Evolutionary conservation across 1,140 invertebrate species (phyloP), one percentile per base, ranked within the genome.

Genomic region (Limonius californicus): DNA sequence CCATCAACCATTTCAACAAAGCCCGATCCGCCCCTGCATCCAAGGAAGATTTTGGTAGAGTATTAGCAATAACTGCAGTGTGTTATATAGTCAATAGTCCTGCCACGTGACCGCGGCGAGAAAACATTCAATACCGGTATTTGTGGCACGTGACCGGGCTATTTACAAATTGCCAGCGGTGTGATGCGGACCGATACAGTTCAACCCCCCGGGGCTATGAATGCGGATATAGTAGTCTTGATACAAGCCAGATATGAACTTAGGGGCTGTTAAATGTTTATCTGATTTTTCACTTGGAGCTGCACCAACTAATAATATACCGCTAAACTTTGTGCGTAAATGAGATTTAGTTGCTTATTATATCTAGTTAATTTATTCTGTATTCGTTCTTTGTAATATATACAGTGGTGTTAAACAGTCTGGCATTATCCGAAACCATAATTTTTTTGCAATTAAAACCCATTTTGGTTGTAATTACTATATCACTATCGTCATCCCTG

Each of bases 111-210:
- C 68, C 11, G 54, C 53, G 70, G 70, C 70, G 70, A 71, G 70
- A 71, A 71, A 71, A 71, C 68, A 71, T 71, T 71, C 66, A 69
- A 70, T 67, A 64, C 63, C 63, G 68, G 70, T 70, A 72, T 72
- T 72, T 70, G 70, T 53, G 68, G 64, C 71, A 72, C 71, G 71
- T 67, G 71, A 42, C 47, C 56, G 55, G 64, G 61, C 71, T 72
- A 72, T 73, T 73, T 73, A 73, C 71, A 73, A 73, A 73, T 73
- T 73, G 71, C 68, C 71, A 63, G 57, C 64, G 64, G 65, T 66
- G 71, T 65, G 71, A 67, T 64, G 62, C 57, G 53, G 54, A 68
- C 64, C 59, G 63, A 27, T 62, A 64, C 56, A 20, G 62, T 55
- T 43, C 30, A 54, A 23, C 57, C 57, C 39, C 63, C 45, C 19